A percentile compares a stretch with the other conserved stretches of the same genome.
Conservation (phyloP, 2,113 vertebrate species). For the Daphoenositta chrysoptera region DNA sequence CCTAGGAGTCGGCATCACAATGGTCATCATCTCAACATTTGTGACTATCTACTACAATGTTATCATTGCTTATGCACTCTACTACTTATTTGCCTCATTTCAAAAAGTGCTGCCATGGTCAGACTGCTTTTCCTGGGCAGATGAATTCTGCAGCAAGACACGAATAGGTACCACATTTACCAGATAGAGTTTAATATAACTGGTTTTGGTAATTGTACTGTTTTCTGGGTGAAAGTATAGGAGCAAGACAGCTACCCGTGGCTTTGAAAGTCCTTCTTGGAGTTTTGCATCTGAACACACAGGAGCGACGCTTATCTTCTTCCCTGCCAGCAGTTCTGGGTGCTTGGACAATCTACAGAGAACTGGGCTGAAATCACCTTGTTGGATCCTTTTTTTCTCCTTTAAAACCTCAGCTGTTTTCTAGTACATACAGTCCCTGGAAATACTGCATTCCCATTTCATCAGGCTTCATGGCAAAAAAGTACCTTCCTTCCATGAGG, state of each 20-base stretch:
- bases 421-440: neutral
- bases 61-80: constrained; percentile 90
- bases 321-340: neutral
- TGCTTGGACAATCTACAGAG: neutral
- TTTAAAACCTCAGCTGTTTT: neutral
- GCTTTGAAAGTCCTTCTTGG: neutral
- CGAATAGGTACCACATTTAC: constrained; percentile 68
- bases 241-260: fast-evolving
- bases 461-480: neutral
- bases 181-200: neutral
- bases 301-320: neutral
- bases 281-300: neutral
- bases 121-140: constrained; percentile 75
- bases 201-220: neutral
- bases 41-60: constrained; percentile 90
- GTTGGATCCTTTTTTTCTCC: neutral
- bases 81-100: constrained; percentile 94
- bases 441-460: neutral
- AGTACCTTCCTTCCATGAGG: neutral
- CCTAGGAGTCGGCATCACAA: constrained; percentile 88
- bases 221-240: neutral
- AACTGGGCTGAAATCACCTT: neutral
- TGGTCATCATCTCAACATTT: constrained; percentile 83
- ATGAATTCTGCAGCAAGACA: constrained; percentile 75
- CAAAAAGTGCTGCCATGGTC: constrained; percentile 87